Percentiles rank a stretch among this genome's conserved stretches.
These are phyloP conservation scores for Nothocercus julius DNA, from an alignment of 2,113 vertebrate species.

Conservation along the genomic window DNA sequence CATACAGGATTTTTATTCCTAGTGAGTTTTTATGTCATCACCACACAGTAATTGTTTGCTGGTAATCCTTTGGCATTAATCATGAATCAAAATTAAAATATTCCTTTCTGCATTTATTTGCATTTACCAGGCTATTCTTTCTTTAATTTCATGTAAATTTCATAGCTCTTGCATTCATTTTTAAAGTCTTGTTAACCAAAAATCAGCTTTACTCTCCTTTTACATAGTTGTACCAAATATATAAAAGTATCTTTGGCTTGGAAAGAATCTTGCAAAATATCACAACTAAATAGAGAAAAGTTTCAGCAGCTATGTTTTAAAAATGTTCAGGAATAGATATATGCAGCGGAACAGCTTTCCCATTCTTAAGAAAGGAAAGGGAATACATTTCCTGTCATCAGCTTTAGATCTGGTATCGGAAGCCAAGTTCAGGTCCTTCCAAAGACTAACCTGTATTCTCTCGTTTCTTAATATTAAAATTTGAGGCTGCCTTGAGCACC, in stretches of 20 bases:
- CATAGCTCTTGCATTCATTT: conserved; percentile 70
- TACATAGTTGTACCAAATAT: not conserved
- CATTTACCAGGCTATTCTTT: conserved; percentile 75
- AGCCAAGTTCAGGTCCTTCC: not conserved
- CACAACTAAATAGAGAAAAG: not conserved
- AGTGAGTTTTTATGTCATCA: conserved; percentile 74
- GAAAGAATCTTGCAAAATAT: not conserved
- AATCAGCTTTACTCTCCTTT: conserved; percentile 61
- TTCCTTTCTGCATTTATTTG: conserved; percentile 80
- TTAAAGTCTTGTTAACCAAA: conserved; percentile 63
- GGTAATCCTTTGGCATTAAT: conserved; percentile 74
- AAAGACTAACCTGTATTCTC: not conserved
- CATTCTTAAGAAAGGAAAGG: not conserved
- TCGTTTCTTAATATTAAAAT: not conserved
- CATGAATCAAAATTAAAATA: conserved; percentile 78
- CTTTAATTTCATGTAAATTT: conserved; percentile 82
- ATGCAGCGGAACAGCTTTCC: not conserved
- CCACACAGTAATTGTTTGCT: conserved; percentile 69
- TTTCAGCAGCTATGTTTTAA: not conserved
- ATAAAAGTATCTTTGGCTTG: not conserved
- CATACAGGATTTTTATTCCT: conserved; percentile 67
- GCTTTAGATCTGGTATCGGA: not conserved
- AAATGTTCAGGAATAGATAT: not conserved
- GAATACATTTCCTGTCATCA: not conserved
- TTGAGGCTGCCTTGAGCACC: not conserved